A percentile compares a stretch with the other conserved stretches of the same genome.
Conservation (phyloP, 2,113 vertebrate species). For the Epinephelus moara region DNA sequence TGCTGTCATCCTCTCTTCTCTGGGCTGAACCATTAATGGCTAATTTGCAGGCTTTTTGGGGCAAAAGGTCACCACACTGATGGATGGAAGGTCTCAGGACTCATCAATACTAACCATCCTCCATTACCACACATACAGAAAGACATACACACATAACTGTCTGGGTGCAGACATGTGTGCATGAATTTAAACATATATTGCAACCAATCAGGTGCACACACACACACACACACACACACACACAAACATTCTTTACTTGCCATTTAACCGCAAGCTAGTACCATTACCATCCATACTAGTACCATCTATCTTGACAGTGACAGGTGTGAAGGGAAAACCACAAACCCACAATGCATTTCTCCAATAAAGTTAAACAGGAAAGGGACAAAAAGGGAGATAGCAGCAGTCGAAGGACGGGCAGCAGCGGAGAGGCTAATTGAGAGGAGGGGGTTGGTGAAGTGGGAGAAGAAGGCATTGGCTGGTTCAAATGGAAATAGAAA, state of each 20-base stretch:
- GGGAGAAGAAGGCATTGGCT: neutral
- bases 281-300: slow-evolving; percentile 66
- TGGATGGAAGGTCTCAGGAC: slow-evolving; percentile 72
- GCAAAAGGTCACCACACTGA: slow-evolving; percentile 77
- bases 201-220: slow-evolving; percentile 33
- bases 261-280: slow-evolving; percentile 45
- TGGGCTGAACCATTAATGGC: slow-evolving; percentile 73
- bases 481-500: slow-evolving; percentile 1
- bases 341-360: slow-evolving; percentile 72
- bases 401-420: slow-evolving; percentile 42
- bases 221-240: slow-evolving; percentile 9
- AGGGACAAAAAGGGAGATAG: slow-evolving; percentile 50
- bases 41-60: slow-evolving; percentile 77
- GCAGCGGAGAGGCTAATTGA: slow-evolving; percentile 21
- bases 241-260: slow-evolving; percentile 35
- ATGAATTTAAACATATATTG: slow-evolving; percentile 43
- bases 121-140: slow-evolving; percentile 43
- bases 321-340: slow-evolving; percentile 72
- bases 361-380: slow-evolving; percentile 54
- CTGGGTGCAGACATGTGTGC: slow-evolving; percentile 14
- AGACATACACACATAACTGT: slow-evolving; percentile 17
- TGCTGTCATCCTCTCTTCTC: slow-evolving; percentile 41
- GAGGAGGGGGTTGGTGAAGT: slow-evolving; percentile 36
- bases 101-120: slow-evolving; percentile 67
- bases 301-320: slow-evolving; percentile 73